phyloP scores from a whole-genome alignment of 2,113 vertebrate genomes.

The Leptobrachium leishanense region DNA sequence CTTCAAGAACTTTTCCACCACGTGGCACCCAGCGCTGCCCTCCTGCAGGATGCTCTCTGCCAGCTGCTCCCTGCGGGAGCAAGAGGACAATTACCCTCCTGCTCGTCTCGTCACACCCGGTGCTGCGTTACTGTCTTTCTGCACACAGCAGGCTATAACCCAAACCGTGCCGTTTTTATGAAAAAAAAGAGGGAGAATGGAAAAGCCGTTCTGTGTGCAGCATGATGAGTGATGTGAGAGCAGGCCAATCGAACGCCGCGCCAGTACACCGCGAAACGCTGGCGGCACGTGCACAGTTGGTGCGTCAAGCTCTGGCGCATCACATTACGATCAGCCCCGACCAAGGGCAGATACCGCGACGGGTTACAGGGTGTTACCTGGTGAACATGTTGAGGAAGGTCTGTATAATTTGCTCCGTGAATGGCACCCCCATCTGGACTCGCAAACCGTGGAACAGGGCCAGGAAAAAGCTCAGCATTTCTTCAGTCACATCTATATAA shows the following conservation, averaged over 20 bases:
- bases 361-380: slow-evolving; percentile 68
- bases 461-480: slow-evolving; percentile 97
- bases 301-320: too few species aligned
- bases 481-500: slow-evolving; percentile 87
- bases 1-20: slow-evolving; percentile 96
- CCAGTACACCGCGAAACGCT: too few species aligned
- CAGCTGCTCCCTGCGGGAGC: slow-evolving; percentile 82
- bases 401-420: slow-evolving; percentile 96
- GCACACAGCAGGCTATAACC: too few species aligned
- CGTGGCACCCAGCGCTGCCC: slow-evolving; percentile 89
- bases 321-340: not conserved
- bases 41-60: slow-evolving; percentile 95
- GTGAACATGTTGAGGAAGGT: slow-evolving; percentile 99
- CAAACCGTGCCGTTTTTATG: too few species aligned
- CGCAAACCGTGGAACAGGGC: slow-evolving; percentile 92
- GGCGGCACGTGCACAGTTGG: too few species aligned
- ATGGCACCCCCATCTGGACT: slow-evolving; percentile 96
- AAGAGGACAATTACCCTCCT: not conserved
- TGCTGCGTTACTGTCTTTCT: too few species aligned
- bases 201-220: too few species aligned
- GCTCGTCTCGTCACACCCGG: too few species aligned
- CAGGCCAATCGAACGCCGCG: too few species aligned
- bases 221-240: too few species aligned
- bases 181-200: too few species aligned
- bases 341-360: not conserved